Evolutionary conservation across 2,888 invertebrate genomes (phyloP), one percentile per base, ranked within the genome.

Genomic region (Torymus tubicola): DNA sequence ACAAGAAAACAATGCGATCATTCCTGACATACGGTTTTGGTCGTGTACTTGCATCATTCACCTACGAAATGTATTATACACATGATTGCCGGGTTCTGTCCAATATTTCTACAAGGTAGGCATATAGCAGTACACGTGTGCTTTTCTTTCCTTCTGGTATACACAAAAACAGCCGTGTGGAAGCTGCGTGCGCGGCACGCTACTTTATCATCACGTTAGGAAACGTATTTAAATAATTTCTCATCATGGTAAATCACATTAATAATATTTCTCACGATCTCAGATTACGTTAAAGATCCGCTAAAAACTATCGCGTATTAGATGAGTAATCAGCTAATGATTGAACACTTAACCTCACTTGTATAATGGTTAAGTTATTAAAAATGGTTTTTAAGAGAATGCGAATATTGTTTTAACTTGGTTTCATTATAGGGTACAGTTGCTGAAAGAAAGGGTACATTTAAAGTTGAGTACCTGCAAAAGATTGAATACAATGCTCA

Each of bases 391-490:
- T 42, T 42, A 42, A 21, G 21, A 2, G 21, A 21, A 21, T 21
- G 21, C 2, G 21, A 21, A 21, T 60, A 58, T 14, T 63, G 16
- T 61, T 4, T 11, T 14, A 61, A 31, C 63, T 3, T 16, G 16
- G 18, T 31, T 50, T 24, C 24, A 71, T 71, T 71, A 58, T 18
- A 81, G 81, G 71, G 61, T 18, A 72, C 78, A 77, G 16, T 52
- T 42, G 52, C 52, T 67, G 95, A 95, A 85, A 92, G 98, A 63
- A 99, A 99, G 92, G 98, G 98, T 67, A 98, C 98, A n/a, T 97
- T 97, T 86, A 99, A 99, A 92, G 96, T 99, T 60, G 96, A 96
- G 89, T 97, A 96, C 89, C 93, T 99, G 5, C 96, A 96, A 90
- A 94, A 96, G 86, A 97, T 99, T 84, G 99, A 99, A 89, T 93